These are phyloP conservation scores for Cyclopterus lumpus DNA, from an alignment of 2,797 vertebrate genomes.

Conservation along the genomic window DNA sequence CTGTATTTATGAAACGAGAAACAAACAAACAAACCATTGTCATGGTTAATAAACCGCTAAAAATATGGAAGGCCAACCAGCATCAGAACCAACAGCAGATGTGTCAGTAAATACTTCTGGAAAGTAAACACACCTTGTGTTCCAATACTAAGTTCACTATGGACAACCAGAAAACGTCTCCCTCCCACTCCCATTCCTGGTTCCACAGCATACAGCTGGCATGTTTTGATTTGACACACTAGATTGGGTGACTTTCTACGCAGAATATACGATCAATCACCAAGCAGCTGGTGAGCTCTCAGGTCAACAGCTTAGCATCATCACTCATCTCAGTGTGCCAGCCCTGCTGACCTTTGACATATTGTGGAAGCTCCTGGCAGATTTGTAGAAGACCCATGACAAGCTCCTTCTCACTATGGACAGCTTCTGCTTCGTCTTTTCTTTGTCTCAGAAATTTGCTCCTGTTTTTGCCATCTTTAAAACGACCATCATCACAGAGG, in stretches of 20 bases:
- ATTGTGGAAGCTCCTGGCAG: slow-evolving; percentile 45
- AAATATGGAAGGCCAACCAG: neutral
- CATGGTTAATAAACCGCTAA: neutral
- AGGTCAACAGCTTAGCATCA: neutral
- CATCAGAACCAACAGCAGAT: neutral
- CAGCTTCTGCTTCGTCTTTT: slow-evolving; percentile 12
- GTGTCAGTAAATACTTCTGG: neutral
- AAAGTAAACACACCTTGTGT: neutral
- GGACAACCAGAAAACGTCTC: neutral
- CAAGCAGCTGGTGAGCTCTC: neutral
- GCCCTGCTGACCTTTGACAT: slow-evolving; percentile 15
- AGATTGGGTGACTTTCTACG: neutral
- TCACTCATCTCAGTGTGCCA: neutral
- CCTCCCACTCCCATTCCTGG: neutral
- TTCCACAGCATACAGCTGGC: neutral
- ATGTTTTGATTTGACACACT: neutral
- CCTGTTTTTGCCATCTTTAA: slow-evolving; percentile 36
- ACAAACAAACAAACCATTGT: neutral
- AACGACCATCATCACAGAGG: slow-evolving; percentile 50
- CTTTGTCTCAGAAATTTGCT: slow-evolving; percentile 3
- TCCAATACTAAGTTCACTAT: neutral
- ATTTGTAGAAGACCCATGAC: slow-evolving; percentile 42
- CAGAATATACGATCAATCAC: neutral
- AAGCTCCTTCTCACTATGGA: slow-evolving; percentile 11
- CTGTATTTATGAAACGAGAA: neutral